Evolutionary conservation across 2,113 vertebrate species (phyloP), one percentile per base, ranked within the genome.

Genomic region (Pedetes capensis): DNA sequence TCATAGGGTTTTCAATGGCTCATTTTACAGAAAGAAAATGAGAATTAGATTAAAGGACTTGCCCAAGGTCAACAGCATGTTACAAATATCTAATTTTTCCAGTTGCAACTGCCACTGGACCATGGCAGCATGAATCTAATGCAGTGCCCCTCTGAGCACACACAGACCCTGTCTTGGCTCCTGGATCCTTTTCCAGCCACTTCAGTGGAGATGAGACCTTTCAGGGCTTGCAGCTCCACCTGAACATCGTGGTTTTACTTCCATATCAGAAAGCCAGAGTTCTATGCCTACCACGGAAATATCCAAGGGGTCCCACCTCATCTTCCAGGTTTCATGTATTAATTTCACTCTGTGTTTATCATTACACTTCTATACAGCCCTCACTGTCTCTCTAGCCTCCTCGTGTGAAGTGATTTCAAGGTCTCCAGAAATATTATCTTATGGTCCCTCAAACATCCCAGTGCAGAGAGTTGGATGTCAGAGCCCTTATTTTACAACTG

Each of bases 21-120:
- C n/a, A n/a, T n/a, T n/a, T n/a, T n/a, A 82, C 8, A 93, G 47
- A 79, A 61, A 79, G 29, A 84, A 94, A 94, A 81, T 89, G 16
- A 86, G 16, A 72, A 78, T 91, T 81, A 79, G 17, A 39, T 88
- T 66, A 71, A 93, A 74, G 72, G 82, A 59, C 44, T 34, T 93
- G 25, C 3, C 89, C 14, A 44, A 79, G 53, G 49, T 75, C 22
- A 91, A 47, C 29, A 96, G 66, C 20, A 82, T 66, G 61, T 75
- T 63, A 74, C 53, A 93, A 79, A 49, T 75, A 88, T 2, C 29
- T 11, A 55, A 4, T 25, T 6, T 84, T 37, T 29, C 71, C 86
- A 39, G 32, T 13, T n/a, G 57, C 22, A 47, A 14, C 42, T 25
- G 42, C 63, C 16, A 53, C 22, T 47, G 25, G 49, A 39, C 57